Base-by-base conservation (phyloP, 2,113 vertebrate species). In the Mormoops blainvillei region DNA sequence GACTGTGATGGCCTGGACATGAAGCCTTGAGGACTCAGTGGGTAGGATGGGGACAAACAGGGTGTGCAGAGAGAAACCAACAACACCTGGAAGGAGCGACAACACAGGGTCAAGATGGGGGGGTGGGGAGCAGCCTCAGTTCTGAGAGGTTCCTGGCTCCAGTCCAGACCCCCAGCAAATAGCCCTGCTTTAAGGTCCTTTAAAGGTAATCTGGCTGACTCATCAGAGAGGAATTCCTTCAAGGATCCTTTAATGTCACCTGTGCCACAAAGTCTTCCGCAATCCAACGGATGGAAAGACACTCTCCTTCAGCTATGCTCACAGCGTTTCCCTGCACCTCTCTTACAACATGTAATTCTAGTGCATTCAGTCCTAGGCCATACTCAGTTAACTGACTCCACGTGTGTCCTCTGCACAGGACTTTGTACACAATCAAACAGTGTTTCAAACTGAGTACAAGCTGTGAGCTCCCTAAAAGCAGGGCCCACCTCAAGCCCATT, bases 1-100 rank as follows among this genome's bases (percentile, higher is more conserved):
- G 41, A 1, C 61, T 33, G 48, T 11, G 26, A 38, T 2, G 20
- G 36, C 7, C 0, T 7, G 36, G 19, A n/a, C 12, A 2, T 0
- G 5, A 78, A 58, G 73, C 43, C 33, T 0, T 15, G 22, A 56
- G 41, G n/a, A 18, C 11, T 71, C 28, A 20, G 45, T 1, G 15
- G 43, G 58, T 19, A 61, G 50, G 36, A 26, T 0, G 2, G 68
- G 65, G 48, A 56, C 33, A n/a, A n/a, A n/a, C n/a, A n/a, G n/a
- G n/a, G n/a, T n/a, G 0, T 7, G 7, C 63, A 8, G 33, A 33
- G 54, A 18, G 26, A 65, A 45, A n/a, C 58, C 0, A 4, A 14
- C 13, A 43, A 48, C 31, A 77, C 24, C 58, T 15, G 16, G 19
- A 15, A 41, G 71, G 6, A 61, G 28, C 1, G 3, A 16, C 36